Conservation (phyloP, 2,888 invertebrate species). For the Xanthia icteritia region DNA sequence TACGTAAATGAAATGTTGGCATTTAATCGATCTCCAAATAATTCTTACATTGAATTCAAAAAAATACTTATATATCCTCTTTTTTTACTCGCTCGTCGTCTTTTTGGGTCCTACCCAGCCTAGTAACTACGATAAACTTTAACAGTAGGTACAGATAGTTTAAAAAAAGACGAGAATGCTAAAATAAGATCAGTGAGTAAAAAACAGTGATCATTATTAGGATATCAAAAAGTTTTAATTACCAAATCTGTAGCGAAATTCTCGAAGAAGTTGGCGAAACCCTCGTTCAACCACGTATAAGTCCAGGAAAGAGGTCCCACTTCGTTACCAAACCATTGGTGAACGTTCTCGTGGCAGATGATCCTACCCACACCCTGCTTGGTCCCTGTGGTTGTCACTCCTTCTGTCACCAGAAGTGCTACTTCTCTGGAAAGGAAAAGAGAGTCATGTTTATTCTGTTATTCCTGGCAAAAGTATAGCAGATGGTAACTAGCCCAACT, state of each 20-base stretch:
- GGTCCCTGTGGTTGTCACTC: constrained; percentile 82
- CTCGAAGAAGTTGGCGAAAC: constrained; percentile 93
- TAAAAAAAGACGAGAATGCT: background rate
- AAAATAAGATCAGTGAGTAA: background rate
- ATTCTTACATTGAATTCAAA: no score
- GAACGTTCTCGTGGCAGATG: constrained; percentile 91
- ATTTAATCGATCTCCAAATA: no score
- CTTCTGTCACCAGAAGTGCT: constrained; percentile 82
- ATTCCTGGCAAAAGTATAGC: background rate
- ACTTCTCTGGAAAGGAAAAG: constrained; percentile 78
- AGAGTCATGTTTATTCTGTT: background rate
- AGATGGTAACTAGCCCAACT: background rate
- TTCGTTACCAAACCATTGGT: constrained; percentile 95
- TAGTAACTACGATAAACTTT: background rate
- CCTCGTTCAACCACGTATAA: constrained; percentile 94
- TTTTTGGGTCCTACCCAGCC: no score
- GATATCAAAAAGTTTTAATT: constrained; percentile 22
- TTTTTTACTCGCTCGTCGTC: background rate
- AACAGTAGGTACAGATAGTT: background rate
- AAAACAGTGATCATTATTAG: background rate
- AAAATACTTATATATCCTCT: no score
- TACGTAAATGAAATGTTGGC: no score
- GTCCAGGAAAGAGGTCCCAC: constrained; percentile 93
- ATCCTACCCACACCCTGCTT: constrained; percentile 88
- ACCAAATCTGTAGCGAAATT: constrained; percentile 91